These are phyloP conservation scores for Chionomys nivalis DNA, from an alignment of 2,113 vertebrate genomes.

Conservation along the genomic window DNA sequence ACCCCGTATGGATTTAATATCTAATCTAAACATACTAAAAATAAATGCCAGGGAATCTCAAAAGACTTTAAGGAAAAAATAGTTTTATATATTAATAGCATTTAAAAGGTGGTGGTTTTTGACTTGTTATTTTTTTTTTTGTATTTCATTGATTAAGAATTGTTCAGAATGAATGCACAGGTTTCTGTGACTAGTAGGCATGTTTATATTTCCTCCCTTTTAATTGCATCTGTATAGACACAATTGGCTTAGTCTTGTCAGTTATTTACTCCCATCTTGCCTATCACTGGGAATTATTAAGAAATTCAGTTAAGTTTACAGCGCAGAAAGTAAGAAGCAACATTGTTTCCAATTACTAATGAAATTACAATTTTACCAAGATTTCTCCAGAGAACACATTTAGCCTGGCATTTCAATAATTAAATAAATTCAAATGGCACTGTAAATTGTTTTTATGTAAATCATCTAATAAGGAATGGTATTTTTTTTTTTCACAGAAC, in stretches of 20 bases:
- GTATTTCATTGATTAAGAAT: constrained; percentile 39
- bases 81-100: constrained; percentile 11
- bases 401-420: constrained; percentile 72
- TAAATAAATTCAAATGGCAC: constrained; percentile 67
- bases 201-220: background rate
- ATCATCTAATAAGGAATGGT: constrained; percentile 34
- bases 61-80: constrained; percentile 5
- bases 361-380: constrained; percentile 54
- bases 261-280: background rate
- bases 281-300: background rate
- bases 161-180: constrained; percentile 53
- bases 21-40: constrained; percentile 5
- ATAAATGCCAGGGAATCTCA: background rate
- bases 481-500: constrained; percentile 70
- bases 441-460: constrained; percentile 75
- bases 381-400: constrained; percentile 62
- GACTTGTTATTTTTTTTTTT: background rate
- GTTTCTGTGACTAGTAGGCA: constrained; percentile 11
- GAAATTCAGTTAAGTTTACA: constrained; percentile 32
- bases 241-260: background rate
- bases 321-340: constrained; percentile 57
- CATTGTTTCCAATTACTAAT: constrained; percentile 60
- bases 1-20: background rate
- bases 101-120: constrained; percentile 40
- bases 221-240: background rate